Conservation (phyloP, 2,797 vertebrate genomes). For the Chromis chromis region DNA sequence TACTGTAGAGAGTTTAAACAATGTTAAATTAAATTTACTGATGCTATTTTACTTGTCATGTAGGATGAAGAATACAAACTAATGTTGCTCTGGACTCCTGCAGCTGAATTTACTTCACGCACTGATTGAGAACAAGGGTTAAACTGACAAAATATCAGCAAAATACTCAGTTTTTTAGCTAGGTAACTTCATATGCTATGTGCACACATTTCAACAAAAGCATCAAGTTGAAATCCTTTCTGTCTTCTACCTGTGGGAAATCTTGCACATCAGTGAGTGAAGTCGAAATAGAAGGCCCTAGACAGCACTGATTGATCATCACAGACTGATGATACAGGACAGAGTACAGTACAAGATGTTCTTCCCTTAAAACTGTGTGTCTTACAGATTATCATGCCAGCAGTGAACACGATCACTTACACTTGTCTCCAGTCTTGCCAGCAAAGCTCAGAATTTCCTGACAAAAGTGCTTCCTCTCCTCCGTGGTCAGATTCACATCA, state of each 20-base stretch:
- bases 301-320: not conserved
- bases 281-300: not conserved
- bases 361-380: too few species aligned
- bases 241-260: not conserved
- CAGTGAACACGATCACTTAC: slow-evolving; percentile 73
- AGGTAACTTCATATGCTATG: not conserved
- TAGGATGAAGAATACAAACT: too few species aligned
- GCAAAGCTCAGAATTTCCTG: slow-evolving; percentile 93
- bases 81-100: too few species aligned
- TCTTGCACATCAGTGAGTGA: not conserved
- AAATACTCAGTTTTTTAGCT: not conserved
- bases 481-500: slow-evolving; percentile 88
- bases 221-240: not conserved
- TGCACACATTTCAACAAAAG: not conserved
- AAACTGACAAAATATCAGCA: not conserved
- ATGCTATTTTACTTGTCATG: too few species aligned
- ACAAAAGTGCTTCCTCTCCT: slow-evolving; percentile 92
- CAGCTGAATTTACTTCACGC: not conserved
- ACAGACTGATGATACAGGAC: not conserved
- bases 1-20: too few species aligned
- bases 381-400: not conserved
- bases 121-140: not conserved
- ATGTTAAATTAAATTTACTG: too few species aligned
- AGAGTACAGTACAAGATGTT: not conserved
- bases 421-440: slow-evolving; percentile 78